Percentiles rank a stretch among this genome's conserved stretches.
Evolutionary conservation across 2,888 invertebrate genomes (phyloP).

Genomic region (Drosophila parthenogenetica): DNA sequence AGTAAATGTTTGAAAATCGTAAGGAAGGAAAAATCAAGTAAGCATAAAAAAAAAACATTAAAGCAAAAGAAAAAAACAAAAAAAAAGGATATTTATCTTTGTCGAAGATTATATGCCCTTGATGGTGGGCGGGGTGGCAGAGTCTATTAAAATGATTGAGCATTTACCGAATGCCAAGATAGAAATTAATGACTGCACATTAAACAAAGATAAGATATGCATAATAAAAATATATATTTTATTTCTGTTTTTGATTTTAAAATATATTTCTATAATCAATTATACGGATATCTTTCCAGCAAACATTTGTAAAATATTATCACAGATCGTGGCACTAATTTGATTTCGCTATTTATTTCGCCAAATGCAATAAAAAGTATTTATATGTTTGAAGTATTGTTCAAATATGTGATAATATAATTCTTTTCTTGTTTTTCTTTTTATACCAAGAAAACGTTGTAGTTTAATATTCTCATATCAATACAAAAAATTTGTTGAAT

Average conservation of each 20-base stretch:
- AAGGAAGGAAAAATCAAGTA: constrained; percentile 78
- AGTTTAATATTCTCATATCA: too few relatives aligned
- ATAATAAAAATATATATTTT: constrained; percentile 35
- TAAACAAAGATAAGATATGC: constrained; percentile 28
- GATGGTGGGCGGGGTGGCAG: constrained; percentile 4
- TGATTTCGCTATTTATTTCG: neutral
- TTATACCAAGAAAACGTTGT: too few relatives aligned
- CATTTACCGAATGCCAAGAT: constrained; percentile 44
- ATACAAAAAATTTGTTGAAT: too few relatives aligned
- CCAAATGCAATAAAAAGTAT: neutral
- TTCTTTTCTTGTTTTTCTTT: too few relatives aligned
- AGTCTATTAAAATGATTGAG: constrained; percentile 60
- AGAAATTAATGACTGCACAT: constrained; percentile 36
- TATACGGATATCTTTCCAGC: neutral
- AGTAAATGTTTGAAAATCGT: constrained; percentile 81
- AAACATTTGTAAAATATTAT: constrained; percentile 2
- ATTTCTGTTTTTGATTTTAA: constrained; percentile 1
- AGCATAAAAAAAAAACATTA: constrained; percentile 52
- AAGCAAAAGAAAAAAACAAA: constrained; percentile 6
- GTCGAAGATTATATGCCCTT: constrained; percentile 58
- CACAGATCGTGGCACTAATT: neutral
- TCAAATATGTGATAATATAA: too few relatives aligned
- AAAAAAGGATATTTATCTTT: constrained; percentile 56
- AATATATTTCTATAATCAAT: constrained; percentile 25
- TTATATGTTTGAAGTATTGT: too few relatives aligned